A percentile compares a stretch with the other conserved stretches of the same genome.
phyloP scores from a whole-genome alignment of 2,113 vertebrate genomes.

The Todiramphus saurophagus region DNA sequence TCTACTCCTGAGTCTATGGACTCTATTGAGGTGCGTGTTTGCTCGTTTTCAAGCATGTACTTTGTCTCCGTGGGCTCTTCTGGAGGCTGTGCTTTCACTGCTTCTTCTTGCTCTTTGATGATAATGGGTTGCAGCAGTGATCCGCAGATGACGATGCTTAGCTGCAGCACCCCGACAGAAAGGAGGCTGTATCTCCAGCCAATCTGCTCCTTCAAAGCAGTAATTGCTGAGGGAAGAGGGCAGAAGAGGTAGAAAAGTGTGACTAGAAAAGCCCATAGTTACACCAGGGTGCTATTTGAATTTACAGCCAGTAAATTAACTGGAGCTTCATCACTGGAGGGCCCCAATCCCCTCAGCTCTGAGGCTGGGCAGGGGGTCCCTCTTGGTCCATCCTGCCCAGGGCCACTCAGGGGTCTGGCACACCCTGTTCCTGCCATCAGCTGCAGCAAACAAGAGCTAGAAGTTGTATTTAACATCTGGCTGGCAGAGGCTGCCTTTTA shows the following conservation, averaged over 20 bases:
- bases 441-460: not conserved
- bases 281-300: not conserved
- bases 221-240: conserved; percentile 76
- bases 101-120: conserved; percentile 63
- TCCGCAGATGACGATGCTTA: conserved; percentile 83
- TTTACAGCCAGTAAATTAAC: not conserved
- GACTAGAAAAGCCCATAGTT: not conserved
- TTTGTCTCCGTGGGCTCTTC: conserved; percentile 72
- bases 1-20: conserved; percentile 95
- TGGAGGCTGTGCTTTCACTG: conserved; percentile 31
- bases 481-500: not conserved
- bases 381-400: not conserved
- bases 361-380: not conserved
- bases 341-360: not conserved
- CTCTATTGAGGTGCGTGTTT: conserved; percentile 85
- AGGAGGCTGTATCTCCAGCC: conserved; percentile 91
- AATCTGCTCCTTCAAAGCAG: conserved; percentile 81
- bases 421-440: not conserved
- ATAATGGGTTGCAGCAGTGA: conserved; percentile 86
- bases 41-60: conserved; percentile 88
- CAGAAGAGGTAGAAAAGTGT: not conserved
- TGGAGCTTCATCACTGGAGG: not conserved
- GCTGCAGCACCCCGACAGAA: conserved; percentile 84
- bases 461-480: not conserved
- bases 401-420: not conserved